phyloP scores from a whole-genome alignment of 2,113 vertebrate species.

The Ctenomys sociabilis region DNA sequence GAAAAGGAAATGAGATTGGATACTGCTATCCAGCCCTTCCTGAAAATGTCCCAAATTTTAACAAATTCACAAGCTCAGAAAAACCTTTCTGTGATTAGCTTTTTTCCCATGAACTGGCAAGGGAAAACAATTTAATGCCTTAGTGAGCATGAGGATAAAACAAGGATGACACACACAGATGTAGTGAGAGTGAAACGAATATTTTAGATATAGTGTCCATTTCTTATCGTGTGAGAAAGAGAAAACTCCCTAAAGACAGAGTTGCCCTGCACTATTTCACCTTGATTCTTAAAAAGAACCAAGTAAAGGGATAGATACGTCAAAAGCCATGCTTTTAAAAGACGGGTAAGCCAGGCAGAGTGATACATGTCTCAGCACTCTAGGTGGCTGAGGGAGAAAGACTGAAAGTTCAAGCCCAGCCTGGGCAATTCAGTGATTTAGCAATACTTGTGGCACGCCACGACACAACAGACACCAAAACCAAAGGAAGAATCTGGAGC shows the following conservation, averaged over 20 bases:
- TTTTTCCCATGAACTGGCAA: background rate
- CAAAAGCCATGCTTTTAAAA: constrained; percentile 6
- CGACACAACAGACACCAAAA: too few species aligned
- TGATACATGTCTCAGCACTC: background rate
- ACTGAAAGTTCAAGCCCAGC: background rate
- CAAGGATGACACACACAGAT: background rate
- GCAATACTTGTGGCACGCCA: too few species aligned
- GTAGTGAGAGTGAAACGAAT: background rate
- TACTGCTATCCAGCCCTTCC: background rate
- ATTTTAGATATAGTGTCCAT: background rate
- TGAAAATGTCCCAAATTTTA: background rate
- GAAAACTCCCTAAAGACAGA: background rate
- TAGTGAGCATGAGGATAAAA: background rate
- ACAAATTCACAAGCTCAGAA: background rate
- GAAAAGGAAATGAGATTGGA: background rate
- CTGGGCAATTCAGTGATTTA: background rate
- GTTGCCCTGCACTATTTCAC: background rate
- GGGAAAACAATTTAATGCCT: background rate
- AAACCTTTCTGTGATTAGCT: background rate
- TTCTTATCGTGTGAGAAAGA: background rate
- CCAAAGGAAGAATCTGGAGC: too few species aligned
- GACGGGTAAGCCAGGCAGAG: background rate
- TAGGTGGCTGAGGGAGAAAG: background rate
- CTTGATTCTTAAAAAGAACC: too few species aligned
- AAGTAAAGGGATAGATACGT: background rate